Base-by-base conservation (phyloP, 1,140 invertebrate genomes). In the Vanessa atalanta region DNA sequence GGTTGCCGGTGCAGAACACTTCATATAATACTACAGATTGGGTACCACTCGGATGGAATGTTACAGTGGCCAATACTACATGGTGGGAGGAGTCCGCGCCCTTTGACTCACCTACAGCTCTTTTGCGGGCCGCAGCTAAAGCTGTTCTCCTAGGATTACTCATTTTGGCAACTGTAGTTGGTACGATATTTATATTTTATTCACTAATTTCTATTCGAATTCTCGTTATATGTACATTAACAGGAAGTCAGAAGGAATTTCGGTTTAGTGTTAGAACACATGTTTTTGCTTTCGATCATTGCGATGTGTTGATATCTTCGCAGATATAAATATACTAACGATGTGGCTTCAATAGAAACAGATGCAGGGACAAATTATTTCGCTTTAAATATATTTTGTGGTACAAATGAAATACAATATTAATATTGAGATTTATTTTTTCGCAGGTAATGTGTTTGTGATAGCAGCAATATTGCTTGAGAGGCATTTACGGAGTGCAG, bases 401-500 rank as follows among this genome's bases (percentile, higher is more conserved):
- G 37, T 11, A 31, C 26, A 31, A 31, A 31, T 43, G 7, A 43
- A 43, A 9, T 43, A 43, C 37, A 43, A 31, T 31, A 31, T 31
- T 31, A 6, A 31, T 31, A 31, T 31, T 31, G 26, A 1, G 26
- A 31, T 31, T 31, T 31, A 4, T 60, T 37, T 26, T 73, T 73
- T 93, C 86, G 20, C 91, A 97, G 98, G 98, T 26, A 99, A 99
- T 90, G 96, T 98, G 16, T 98, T 99, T 93, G 98, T 99, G 65
- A 98, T 99, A 93, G 96, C 97, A n/a, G 98, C 98, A 47, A 98
- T 99, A 81, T 92, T 98, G 37, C 92, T 98, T 60, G 98, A 99
- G 88, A 93, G 97, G 67, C 97, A 98, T 88, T 93, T 99, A 47
- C 97, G 97, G 81, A 96, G 95, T 79, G 96, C 97, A 8, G 97